Evolutionary conservation across 2,888 invertebrate species (phyloP), one percentile per base, ranked within the genome.

Genomic region (Graphium colonna): DNA sequence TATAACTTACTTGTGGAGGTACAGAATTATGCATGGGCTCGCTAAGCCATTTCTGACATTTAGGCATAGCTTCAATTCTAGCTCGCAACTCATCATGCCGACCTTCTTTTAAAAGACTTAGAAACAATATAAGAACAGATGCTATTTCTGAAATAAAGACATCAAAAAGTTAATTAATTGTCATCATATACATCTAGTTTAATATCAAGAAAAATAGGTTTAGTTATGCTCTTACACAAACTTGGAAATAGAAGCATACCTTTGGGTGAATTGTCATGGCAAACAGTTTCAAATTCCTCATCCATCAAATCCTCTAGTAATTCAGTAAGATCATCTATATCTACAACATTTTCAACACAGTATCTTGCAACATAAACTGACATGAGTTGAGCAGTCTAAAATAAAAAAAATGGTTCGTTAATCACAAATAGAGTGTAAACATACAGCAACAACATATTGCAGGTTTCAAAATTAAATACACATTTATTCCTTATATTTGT

Each of bases 211-310:
- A n/a, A n/a, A n/a, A n/a, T n/a, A n/a, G n/a, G n/a, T n/a, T n/a
- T n/a, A n/a, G n/a, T n/a, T n/a, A n/a, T n/a, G n/a, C n/a, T n/a
- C n/a, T n/a, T n/a, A n/a, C n/a, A n/a, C n/a, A n/a, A n/a, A n/a
- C n/a, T n/a, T n/a, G 3, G 3, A 10, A 10, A 33, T 21, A 3
- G 15, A 26, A 2, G 26, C 41, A 38, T 71, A 92, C 92, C 93
- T 79, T 87, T 91, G 18, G 93, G 91, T 10, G 94, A 94, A 62
- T 91, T 90, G 67, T 94, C 94, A 77, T 94, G 93, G 69, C 94
- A 94, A 3, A 93, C 85, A 21, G 94, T 94, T 56, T 94, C 91
- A 75, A 94, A 94, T 67, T 94, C 93, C 67, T 94, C 92, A 73
- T 94, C 94, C 91, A 94, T 92, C 21, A 94, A 80, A 62, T 94